phyloP scores from a whole-genome alignment of 1,140 invertebrate genomes.

The Cyclina sinensis region DNA sequence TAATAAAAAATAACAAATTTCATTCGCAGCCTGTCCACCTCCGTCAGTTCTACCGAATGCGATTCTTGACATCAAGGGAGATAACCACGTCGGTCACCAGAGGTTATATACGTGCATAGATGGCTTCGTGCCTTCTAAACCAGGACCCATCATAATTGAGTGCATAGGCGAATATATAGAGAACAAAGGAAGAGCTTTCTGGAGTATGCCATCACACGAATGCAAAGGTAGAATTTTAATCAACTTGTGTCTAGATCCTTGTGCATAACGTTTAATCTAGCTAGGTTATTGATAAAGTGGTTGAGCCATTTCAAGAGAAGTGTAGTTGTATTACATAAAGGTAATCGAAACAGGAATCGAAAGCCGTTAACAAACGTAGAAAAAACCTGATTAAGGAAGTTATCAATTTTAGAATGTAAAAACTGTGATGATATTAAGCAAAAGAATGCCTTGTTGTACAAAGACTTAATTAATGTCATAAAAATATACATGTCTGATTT shows the following conservation, averaged over 20 bases:
- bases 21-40: constrained; percentile 29
- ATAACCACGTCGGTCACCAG: constrained; percentile 21
- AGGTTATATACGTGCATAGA: constrained; percentile 29
- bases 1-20: neutral
- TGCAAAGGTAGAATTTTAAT: constrained; percentile 22
- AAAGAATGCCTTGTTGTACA: no score
- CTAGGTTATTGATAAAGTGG: no score
- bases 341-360: no score
- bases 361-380: no score
- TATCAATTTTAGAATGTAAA: no score
- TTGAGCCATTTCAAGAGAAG: no score
- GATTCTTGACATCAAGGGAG: neutral
- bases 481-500: no score
- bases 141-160: constrained; percentile 33
- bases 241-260: neutral
- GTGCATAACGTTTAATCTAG: no score
- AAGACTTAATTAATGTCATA: no score
- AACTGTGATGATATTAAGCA: no score
- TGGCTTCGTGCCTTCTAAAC: constrained; percentile 30
- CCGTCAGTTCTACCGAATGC: constrained; percentile 32
- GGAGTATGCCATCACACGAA: constrained; percentile 43
- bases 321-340: no score
- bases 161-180: constrained; percentile 42
- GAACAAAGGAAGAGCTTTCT: constrained; percentile 39
- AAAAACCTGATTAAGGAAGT: no score